Evolutionary conservation across 2,888 invertebrate genomes (phyloP), one percentile per base, ranked within the genome.

Genomic region (Leptopterna dolabrata): DNA sequence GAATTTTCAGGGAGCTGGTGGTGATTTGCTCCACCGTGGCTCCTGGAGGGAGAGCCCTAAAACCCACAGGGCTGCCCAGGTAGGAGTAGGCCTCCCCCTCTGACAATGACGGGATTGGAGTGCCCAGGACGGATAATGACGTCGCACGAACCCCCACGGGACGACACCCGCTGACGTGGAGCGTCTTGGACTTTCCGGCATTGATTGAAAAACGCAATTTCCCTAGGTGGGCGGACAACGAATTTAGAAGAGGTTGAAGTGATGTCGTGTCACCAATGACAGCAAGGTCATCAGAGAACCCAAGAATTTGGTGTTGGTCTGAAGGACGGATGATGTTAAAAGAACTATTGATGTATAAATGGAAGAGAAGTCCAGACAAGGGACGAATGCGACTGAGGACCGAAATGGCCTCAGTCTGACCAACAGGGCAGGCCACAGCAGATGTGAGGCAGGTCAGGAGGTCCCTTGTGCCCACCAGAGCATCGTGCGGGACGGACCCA

Each of bases 61-160:
- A 87, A 19, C 87, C 87, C 0, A 87, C 43, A 0, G 87, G 87
- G n/a, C 84, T 47, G 41, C 83, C 83, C 27, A 87, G 24, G 63
- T 83, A 87, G 16, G 19, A 13, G 41, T 13, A 14, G 19, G 47
- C 30, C 30, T 83, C 87, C 9, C 87, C 83, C 47, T 87, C 87
- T 9, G 24, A 24, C 63, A 63, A 24, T 24, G 24, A 9, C 9
- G 16, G 24, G 43, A 87, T 41, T n/a, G n/a, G n/a, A n/a, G n/a
- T n/a, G n/a, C n/a, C n/a, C n/a, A n/a, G n/a, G n/a, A n/a, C n/a
- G n/a, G 41, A 41, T 27, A 87, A 81, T 36, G 16, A 41, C 1
- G 81, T 63, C 0, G 16, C 16, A 14, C 81, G 63, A 3, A 45
- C 24, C 14, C 71, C 71, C 4, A 24, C 19, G 14, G 80, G 63